Conservation (phyloP, 2,113 vertebrate species). For the Regulus satrapa region DNA sequence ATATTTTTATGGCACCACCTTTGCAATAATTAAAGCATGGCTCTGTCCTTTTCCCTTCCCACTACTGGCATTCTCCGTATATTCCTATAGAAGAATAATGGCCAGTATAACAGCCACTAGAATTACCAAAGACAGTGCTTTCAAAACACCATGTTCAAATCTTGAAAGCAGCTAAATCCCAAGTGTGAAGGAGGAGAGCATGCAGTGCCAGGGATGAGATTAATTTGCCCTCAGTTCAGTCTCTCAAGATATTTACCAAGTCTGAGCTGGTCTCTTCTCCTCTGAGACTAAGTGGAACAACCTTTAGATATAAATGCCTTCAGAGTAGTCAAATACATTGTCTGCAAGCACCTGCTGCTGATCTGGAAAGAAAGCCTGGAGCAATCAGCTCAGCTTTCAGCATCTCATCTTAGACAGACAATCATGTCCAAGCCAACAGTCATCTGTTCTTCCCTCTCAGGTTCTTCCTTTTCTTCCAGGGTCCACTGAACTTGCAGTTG, state of each 20-base stretch:
- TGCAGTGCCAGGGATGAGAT: rapidly evolving
- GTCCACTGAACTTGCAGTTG: neutral
- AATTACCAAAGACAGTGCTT: neutral
- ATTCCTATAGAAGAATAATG: neutral
- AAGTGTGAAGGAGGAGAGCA: neutral
- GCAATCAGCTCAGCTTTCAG: neutral
- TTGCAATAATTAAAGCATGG: neutral
- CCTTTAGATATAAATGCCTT: neutral
- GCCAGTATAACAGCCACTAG: neutral
- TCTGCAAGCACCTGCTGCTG: neutral
- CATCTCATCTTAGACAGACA: neutral
- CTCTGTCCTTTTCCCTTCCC: neutral
- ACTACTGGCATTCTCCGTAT: neutral
- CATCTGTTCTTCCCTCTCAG: neutral
- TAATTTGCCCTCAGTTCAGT: neutral
- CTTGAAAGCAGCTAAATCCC: neutral
- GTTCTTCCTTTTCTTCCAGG: neutral
- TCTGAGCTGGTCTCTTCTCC: neutral
- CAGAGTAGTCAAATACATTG: neutral
- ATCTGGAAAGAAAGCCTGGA: neutral
- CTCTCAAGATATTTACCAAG: neutral
- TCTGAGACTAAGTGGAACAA: neutral
- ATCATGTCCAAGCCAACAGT: neutral
- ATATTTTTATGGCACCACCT: neutral
- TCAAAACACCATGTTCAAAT: neutral